Evolutionary conservation across 2,888 invertebrate genomes (phyloP).

Genomic region (Metalampra italica): DNA sequence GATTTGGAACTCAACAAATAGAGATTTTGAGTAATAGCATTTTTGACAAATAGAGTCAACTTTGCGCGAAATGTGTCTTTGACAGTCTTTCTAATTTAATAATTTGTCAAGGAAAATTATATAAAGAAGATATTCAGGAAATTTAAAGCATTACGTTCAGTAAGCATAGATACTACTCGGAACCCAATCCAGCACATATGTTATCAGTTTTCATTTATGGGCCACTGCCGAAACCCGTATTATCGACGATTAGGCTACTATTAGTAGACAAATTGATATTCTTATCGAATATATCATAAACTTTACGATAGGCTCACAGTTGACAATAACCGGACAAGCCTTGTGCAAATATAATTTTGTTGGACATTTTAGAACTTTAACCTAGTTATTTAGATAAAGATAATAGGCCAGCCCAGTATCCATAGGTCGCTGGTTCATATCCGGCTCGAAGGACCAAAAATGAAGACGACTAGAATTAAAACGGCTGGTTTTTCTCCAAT

Average conservation of each 20-base stretch:
- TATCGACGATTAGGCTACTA: conserved; percentile 53
- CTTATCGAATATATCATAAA: conserved; percentile 62
- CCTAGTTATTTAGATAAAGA: conserved; percentile 4
- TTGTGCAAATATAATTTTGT: conserved; percentile 56
- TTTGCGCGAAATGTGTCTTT: no score
- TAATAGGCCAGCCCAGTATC: background rate
- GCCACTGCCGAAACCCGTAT: conserved; percentile 44
- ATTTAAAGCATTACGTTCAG: conserved; percentile 9
- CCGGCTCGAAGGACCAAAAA: no score
- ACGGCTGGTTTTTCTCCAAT: no score
- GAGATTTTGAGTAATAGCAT: no score
- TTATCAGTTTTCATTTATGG: conserved; percentile 52
- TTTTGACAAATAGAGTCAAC: no score
- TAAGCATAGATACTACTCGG: no score
- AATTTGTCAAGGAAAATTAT: no score
- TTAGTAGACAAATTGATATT: conserved; percentile 63
- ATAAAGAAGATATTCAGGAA: no score
- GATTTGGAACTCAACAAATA: no score
- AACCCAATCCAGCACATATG: conserved; percentile 34
- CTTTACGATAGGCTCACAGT: conserved; percentile 42
- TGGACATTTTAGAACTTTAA: background rate
- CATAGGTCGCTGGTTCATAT: no score
- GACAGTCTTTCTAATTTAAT: no score
- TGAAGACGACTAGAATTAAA: no score
- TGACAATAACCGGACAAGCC: conserved; percentile 56